Percentiles rank a stretch among this genome's conserved stretches.
These are phyloP conservation scores for Kryphioiulus occultus DNA, from an alignment of 2,888 invertebrate genomes.

Conservation along the genomic window DNA sequence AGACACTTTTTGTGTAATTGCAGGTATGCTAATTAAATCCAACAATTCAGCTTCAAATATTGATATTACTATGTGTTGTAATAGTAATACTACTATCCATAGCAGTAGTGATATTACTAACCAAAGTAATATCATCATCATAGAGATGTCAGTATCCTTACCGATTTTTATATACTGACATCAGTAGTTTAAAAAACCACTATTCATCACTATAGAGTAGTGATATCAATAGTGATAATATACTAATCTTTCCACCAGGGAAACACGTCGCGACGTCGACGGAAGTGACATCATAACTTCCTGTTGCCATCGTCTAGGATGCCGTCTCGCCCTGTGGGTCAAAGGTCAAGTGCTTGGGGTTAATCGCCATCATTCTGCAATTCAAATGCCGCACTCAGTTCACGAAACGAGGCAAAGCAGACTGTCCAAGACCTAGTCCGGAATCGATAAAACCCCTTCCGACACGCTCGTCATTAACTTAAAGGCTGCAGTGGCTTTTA, in stretches of 20 bases:
- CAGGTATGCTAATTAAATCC: no score
- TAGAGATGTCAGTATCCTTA: no score
- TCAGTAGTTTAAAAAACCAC: no score
- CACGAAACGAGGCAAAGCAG: background rate
- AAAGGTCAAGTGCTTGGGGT: background rate
- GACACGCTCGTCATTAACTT: conserved; percentile 25
- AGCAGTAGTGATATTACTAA: no score
- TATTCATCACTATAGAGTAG: no score
- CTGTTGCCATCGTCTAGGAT: background rate
- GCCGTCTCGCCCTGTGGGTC: background rate
- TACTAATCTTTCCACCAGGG: background rate
- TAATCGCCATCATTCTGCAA: background rate
- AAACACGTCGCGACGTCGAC: background rate
- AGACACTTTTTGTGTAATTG: no score
- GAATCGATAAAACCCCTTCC: background rate
- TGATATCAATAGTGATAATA: no score
- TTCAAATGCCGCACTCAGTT: background rate
- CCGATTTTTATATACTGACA: no score
- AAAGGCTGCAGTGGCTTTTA: conserved; percentile 9
- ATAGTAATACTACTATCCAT: no score
- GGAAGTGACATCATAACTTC: background rate
- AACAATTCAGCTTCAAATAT: no score
- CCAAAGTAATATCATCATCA: no score
- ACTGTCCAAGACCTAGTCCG: background rate
- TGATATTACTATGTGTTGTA: no score